Evolutionary conservation across 2,797 vertebrate genomes (phyloP).

Genomic region (Schizopygopsis malacanthus): DNA sequence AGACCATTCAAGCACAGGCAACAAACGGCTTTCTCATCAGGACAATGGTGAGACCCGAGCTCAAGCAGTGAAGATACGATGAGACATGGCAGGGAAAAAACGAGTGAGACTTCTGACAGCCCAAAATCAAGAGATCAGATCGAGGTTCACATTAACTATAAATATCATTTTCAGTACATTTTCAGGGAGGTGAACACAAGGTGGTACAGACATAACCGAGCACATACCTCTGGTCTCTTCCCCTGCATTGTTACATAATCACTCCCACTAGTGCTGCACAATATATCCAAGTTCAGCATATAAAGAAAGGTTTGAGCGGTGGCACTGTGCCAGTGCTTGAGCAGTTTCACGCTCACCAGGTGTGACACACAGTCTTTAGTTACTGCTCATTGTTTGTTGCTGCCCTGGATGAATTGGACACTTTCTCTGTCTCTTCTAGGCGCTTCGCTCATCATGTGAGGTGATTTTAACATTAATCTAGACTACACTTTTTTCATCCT

Average conservation of each 20-base stretch:
- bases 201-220: neutral
- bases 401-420: neutral
- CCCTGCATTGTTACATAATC: neutral
- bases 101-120: neutral
- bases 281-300: neutral
- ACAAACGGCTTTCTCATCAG: neutral
- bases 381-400: neutral
- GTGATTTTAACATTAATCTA: neutral
- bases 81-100: neutral
- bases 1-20: neutral
- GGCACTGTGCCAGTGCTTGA: neutral
- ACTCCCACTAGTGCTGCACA: neutral
- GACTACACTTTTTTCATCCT: neutral
- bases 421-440: neutral
- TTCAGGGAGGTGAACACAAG: neutral
- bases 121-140: neutral
- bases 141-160: neutral
- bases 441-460: neutral
- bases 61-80: neutral
- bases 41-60: neutral
- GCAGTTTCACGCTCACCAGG: neutral
- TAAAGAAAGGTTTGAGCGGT: neutral
- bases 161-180: neutral
- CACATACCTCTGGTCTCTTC: conserved; percentile 5
- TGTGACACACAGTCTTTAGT: neutral